Percentiles rank a stretch among this genome's conserved stretches.
Evolutionary conservation across 2,797 vertebrate genomes (phyloP).

Genomic region (Cynopterus sphinx): DNA sequence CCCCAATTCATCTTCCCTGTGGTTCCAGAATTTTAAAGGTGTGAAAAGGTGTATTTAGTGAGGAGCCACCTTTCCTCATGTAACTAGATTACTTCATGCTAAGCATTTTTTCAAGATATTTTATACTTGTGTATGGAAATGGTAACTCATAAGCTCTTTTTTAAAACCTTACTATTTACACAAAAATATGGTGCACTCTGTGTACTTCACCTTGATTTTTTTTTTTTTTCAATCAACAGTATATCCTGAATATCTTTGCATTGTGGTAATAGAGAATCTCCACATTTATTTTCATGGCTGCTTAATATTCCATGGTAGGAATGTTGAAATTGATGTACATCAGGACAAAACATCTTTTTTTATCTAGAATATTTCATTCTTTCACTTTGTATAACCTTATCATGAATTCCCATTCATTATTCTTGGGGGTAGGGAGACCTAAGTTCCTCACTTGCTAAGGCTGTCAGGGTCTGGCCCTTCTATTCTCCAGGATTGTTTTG

Average conservation of each 20-base stretch:
- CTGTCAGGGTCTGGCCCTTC: neutral
- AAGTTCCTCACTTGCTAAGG: neutral
- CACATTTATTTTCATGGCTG: conserved; percentile 15
- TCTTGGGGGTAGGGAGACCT: neutral
- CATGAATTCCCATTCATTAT: neutral
- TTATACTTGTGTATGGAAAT: neutral
- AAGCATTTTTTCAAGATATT: neutral
- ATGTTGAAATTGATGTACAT: conserved; percentile 10
- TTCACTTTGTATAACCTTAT: neutral
- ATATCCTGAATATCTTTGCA: neutral
- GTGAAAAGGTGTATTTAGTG: neutral
- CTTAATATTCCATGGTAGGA: neutral
- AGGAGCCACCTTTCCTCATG: neutral
- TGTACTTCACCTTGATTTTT: neutral
- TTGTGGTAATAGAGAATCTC: neutral
- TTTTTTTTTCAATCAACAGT: neutral
- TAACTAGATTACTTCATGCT: neutral
- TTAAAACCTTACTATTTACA: neutral
- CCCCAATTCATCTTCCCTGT: neutral
- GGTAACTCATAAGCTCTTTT: neutral
- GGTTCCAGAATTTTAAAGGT: neutral
- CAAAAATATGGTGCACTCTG: neutral
- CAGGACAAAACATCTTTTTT: neutral
- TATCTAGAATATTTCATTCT: neutral
- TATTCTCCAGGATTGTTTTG: neutral